A percentile compares a stretch with the other conserved stretches of the same genome.
Evolutionary conservation across 2,113 vertebrate genomes (phyloP).

Genomic region (Dasyprocta punctata): DNA sequence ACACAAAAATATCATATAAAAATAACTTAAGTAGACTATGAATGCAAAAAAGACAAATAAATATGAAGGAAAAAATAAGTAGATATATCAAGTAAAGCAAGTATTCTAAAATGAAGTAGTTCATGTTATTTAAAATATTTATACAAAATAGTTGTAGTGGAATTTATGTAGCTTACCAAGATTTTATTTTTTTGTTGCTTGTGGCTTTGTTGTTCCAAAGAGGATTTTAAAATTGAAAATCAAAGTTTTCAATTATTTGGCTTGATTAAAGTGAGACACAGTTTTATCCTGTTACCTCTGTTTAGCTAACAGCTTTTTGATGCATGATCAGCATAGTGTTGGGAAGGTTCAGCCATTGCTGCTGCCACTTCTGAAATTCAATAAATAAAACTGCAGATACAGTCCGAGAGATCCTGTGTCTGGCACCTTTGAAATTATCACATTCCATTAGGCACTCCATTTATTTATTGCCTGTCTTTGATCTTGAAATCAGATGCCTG

Average conservation of each 20-base stretch:
- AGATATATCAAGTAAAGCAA: background rate
- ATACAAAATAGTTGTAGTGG: background rate
- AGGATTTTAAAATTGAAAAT: slow-evolving; percentile 36
- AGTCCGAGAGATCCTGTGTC: slow-evolving; percentile 37
- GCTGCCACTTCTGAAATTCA: slow-evolving; percentile 31
- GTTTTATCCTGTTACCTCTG: slow-evolving; percentile 1
- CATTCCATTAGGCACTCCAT: slow-evolving; percentile 64
- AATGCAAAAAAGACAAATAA: background rate
- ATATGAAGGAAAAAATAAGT: background rate
- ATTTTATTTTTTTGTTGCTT: slow-evolving; percentile 4
- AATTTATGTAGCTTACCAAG: background rate
- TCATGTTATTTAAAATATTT: background rate
- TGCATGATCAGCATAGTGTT: background rate
- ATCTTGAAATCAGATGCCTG: slow-evolving; percentile 40
- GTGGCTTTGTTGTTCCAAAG: background rate
- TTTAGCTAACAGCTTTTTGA: slow-evolving; percentile 39
- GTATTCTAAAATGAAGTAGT: background rate
- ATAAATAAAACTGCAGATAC: slow-evolving; percentile 43
- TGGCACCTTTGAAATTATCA: slow-evolving; percentile 65
- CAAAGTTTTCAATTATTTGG: background rate
- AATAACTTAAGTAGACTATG: background rate
- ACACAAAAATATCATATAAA: background rate
- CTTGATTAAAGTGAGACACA: slow-evolving; percentile 11
- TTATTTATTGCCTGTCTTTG: slow-evolving; percentile 65
- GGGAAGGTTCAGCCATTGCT: background rate